phyloP scores from a whole-genome alignment of 2,888 invertebrate genomes.

The Cerceris ruficornis region DNA sequence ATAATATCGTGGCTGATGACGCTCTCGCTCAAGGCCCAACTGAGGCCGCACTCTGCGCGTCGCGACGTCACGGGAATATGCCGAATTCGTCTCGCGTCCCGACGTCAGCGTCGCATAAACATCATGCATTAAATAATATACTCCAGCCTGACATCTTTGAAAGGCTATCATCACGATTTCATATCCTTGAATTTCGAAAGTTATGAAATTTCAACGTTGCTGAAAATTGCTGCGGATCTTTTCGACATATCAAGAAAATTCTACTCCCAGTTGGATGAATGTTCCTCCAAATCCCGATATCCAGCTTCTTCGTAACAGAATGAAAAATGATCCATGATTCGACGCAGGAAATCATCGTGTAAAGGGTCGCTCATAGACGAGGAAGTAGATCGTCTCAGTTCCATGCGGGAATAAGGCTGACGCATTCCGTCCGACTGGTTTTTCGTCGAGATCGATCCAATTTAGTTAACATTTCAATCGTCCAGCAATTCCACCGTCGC shows the following conservation, averaged over 20 bases:
- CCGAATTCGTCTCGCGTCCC: too few relatives aligned
- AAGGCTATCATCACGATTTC: neutral
- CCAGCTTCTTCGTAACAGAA: conserved; percentile 18
- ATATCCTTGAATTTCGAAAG: conserved; percentile 25
- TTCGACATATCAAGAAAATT: conserved; percentile 1
- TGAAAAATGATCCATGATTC: conserved; percentile 26
- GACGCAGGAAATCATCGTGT: conserved; percentile 16
- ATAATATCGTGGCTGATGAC: too few relatives aligned
- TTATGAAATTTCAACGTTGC: neutral
- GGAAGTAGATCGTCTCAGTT: conserved; percentile 12
- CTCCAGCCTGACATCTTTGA: too few relatives aligned
- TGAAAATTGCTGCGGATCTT: neutral
- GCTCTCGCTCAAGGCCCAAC: too few relatives aligned
- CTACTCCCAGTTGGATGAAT: conserved; percentile 17
- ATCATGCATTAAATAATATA: too few relatives aligned
- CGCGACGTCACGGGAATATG: too few relatives aligned
- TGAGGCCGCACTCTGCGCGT: too few relatives aligned
- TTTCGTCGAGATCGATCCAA: too few relatives aligned
- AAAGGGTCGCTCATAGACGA: conserved; percentile 13
- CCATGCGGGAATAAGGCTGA: neutral
- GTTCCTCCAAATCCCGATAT: conserved; percentile 21
- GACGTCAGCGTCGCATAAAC: too few relatives aligned
- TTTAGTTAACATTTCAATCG: too few relatives aligned
- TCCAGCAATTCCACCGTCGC: neutral
- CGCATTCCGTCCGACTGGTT: too few relatives aligned